These are phyloP conservation scores for Andrena marginata DNA, from an alignment of 2,888 invertebrate genomes.

Conservation along the genomic window DNA sequence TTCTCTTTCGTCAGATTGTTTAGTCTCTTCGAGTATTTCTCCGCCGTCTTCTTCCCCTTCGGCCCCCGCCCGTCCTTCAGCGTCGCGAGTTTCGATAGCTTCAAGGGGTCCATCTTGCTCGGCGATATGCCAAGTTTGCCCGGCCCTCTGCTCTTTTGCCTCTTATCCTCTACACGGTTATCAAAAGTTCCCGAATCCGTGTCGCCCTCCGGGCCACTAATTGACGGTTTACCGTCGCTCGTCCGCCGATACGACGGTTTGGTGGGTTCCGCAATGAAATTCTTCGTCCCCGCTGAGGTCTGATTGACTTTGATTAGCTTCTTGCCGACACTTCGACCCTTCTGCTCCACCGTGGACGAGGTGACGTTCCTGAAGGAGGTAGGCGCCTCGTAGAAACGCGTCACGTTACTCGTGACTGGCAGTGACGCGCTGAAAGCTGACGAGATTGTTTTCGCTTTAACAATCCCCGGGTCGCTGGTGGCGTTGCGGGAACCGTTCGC, in stretches of 20 bases:
- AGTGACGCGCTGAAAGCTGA: background rate
- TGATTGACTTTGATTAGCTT: slow-evolving; percentile 37
- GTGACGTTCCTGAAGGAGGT: slow-evolving; percentile 62
- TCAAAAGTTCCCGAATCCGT: slow-evolving; percentile 58
- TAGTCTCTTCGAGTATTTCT: slow-evolving; percentile 44
- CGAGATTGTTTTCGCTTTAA: background rate
- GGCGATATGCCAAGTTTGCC: slow-evolving; percentile 49
- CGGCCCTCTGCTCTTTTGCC: slow-evolving; percentile 37
- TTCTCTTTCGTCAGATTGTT: slow-evolving; percentile 57
- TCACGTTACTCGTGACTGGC: slow-evolving; percentile 18
- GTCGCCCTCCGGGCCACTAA: slow-evolving; percentile 40
- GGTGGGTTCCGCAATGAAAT: slow-evolving; percentile 60
- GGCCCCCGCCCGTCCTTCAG: slow-evolving; percentile 4
- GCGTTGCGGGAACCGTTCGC: slow-evolving; percentile 3
- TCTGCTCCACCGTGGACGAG: slow-evolving; percentile 17
- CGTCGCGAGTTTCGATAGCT: slow-evolving; percentile 42
- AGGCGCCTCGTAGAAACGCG: slow-evolving; percentile 60
- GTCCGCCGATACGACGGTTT: slow-evolving; percentile 28
- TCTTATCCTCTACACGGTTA: slow-evolving; percentile 60
- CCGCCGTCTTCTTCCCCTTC: slow-evolving; percentile 28
- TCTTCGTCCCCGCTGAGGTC: slow-evolving; percentile 47
- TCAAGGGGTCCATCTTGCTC: slow-evolving; percentile 32
- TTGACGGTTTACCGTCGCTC: slow-evolving; percentile 49
- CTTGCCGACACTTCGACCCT: slow-evolving; percentile 3
- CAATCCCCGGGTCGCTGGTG: background rate